Percentiles rank a stretch among this genome's conserved stretches.
Evolutionary conservation across 2,113 vertebrate species (phyloP).

Genomic region (Bathybates hornii): DNA sequence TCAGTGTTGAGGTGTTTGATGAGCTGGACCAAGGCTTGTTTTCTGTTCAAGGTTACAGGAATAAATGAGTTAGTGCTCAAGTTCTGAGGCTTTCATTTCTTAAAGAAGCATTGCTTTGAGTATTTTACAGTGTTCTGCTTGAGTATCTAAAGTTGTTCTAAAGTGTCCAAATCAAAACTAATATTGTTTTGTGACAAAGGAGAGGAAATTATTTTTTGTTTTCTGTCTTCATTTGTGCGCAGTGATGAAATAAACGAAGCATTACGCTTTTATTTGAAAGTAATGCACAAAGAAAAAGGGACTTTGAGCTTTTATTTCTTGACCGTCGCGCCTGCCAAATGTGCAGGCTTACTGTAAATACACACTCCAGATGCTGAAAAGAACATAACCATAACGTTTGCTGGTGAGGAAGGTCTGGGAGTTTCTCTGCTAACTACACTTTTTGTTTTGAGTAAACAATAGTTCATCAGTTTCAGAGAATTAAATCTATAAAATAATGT

Average conservation of each 20-base stretch:
- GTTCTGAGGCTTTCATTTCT: conserved; percentile 36
- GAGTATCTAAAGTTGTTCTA: not conserved
- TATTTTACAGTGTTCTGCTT: conserved; percentile 25
- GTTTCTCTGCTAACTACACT: not conserved
- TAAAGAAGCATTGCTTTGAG: conserved; percentile 23
- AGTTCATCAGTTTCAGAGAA: not conserved
- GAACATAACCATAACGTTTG: not conserved
- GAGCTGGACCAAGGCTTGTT: conserved; percentile 31
- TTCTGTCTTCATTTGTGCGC: conserved; percentile 73
- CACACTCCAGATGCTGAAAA: not conserved
- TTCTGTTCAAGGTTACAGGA: conserved; percentile 37
- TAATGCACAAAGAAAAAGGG: conserved; percentile 2
- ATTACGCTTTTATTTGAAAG: conserved; percentile 43
- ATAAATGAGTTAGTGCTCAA: conserved; percentile 1
- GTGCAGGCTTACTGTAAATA: not conserved
- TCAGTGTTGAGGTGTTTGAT: conserved; percentile 5
- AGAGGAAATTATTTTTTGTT: conserved; percentile 29
- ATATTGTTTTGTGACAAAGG: conserved; percentile 57
- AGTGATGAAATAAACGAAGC: conserved; percentile 79
- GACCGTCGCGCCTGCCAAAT: accelerated
- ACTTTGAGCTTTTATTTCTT: not conserved
- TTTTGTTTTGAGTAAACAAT: not conserved
- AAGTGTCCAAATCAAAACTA: conserved; percentile 30
- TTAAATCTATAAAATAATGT: not conserved
- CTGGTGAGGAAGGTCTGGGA: not conserved